Conservation (phyloP, 2,797 vertebrate genomes). For the Cossypha niveicapilla region DNA sequence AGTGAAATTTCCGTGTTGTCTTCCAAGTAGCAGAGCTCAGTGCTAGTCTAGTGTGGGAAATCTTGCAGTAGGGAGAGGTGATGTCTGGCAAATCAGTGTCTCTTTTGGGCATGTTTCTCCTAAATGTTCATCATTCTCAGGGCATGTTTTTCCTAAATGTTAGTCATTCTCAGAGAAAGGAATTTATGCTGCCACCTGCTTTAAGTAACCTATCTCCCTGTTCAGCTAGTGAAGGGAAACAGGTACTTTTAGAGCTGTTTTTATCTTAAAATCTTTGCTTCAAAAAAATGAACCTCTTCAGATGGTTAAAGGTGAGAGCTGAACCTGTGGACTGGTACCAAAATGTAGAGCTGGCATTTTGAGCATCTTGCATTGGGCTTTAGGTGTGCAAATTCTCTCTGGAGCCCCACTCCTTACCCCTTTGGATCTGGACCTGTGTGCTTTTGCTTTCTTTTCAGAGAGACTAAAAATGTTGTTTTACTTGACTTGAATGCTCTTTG, state of each 20-base stretch:
- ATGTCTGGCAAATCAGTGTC: neutral
- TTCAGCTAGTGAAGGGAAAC: neutral
- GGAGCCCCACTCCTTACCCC: accelerated
- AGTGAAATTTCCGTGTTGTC: neutral
- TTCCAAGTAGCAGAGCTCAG: neutral
- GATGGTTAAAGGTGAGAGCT: neutral
- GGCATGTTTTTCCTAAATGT: neutral
- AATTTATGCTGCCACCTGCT: neutral
- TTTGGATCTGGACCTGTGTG: neutral
- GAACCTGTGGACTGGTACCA: neutral
- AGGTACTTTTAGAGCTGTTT: neutral
- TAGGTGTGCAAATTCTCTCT: neutral
- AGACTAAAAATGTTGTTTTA: neutral
- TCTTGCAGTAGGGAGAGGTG: neutral
- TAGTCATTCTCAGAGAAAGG: neutral
- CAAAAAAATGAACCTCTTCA: neutral
- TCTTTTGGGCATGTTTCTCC: neutral
- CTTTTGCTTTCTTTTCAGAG: neutral
- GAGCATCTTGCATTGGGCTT: neutral
- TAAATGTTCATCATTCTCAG: neutral
- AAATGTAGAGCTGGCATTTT: neutral
- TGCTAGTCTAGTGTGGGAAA: neutral
- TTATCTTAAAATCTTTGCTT: neutral
- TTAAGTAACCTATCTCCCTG: neutral
- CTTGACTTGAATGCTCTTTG: neutral